A percentile compares a stretch with the other conserved stretches of the same genome.
These are phyloP conservation scores for Prionace glauca DNA, from an alignment of 2,797 vertebrate species.

Conservation along the genomic window DNA sequence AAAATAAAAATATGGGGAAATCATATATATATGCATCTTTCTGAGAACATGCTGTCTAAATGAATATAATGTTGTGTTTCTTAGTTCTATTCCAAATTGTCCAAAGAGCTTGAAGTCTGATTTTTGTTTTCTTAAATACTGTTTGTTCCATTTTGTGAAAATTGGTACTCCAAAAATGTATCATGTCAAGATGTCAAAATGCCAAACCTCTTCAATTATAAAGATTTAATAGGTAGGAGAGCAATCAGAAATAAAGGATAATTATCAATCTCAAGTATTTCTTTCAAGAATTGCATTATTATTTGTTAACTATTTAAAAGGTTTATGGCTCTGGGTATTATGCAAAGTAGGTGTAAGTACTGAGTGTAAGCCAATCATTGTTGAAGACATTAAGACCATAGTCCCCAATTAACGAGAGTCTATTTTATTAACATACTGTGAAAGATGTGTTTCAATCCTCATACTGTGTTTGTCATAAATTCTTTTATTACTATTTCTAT, in stretches of 20 bases:
- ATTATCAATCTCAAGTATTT: neutral
- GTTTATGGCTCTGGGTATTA: neutral
- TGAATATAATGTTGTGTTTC: neutral
- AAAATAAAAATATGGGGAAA: neutral
- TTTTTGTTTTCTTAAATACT: neutral
- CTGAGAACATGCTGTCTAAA: neutral
- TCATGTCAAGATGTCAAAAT: neutral
- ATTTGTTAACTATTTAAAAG: neutral
- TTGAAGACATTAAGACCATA: neutral
- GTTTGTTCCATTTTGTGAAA: neutral
- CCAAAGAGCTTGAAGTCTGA: neutral
- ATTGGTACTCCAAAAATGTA: neutral
- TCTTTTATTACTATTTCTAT: neutral
- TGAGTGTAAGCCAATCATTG: neutral
- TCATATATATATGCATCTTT: neutral
- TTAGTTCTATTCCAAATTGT: neutral
- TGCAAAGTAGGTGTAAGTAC: neutral
- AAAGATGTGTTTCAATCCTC: neutral
- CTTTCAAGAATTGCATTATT: neutral
- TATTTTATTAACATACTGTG: neutral
- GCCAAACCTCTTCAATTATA: neutral
- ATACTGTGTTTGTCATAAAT: neutral
- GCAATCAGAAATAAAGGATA: neutral
- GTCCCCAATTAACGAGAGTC: neutral
- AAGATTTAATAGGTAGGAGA: neutral